Base-by-base conservation (phyloP, 2,113 vertebrate species). In the Seriola dumerili region DNA sequence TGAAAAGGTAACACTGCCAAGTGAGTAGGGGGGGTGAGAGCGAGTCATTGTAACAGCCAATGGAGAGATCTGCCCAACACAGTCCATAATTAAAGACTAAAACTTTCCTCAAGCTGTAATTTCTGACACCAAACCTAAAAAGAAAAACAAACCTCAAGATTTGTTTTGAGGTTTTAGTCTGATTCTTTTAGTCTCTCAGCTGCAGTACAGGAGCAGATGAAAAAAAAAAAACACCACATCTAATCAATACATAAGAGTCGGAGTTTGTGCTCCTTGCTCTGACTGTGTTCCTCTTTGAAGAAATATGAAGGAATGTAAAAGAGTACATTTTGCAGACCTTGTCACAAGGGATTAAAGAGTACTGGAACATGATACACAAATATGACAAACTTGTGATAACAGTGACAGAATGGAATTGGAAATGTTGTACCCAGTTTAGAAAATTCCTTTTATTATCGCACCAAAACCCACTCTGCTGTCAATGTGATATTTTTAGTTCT, bases 321-420 rank as follows among this genome's bases (percentile, higher is more conserved):
- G 88, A 84, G 65, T 78, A 74, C 29, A 78, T 81, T 85, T 85
- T 80, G 40, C 83, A 88, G 78, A 90, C 76, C 75, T 86, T 92
- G 89, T 94, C 91, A 92, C 36, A 52, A 32, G 78, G 87, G 88
- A 91, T 94, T 94, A 93, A 90, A 89, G 69, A 88, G 71, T 72
- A 75, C 63, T 78, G 85, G 78, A 69, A 90, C 76, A 83, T 72
- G 83, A 93, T 92, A 88, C 59, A 85, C 73, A 85, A 91, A 91
- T 91, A 90, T 88, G 88, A 93, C 88, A 89, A 84, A 88, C 66
- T 65, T 54, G 65, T 83, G 91, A 93, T 94, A 93, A 88, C 88
- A 63, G 66, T 85, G 85, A 88, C 81, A 85, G 89, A 85, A 86
- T 63, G 77, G 89, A 94, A 94, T 91, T 91, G 84, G 85, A 93